phyloP scores from a whole-genome alignment of 2,888 invertebrate species.

The Vannuccia rotundouncinata region DNA sequence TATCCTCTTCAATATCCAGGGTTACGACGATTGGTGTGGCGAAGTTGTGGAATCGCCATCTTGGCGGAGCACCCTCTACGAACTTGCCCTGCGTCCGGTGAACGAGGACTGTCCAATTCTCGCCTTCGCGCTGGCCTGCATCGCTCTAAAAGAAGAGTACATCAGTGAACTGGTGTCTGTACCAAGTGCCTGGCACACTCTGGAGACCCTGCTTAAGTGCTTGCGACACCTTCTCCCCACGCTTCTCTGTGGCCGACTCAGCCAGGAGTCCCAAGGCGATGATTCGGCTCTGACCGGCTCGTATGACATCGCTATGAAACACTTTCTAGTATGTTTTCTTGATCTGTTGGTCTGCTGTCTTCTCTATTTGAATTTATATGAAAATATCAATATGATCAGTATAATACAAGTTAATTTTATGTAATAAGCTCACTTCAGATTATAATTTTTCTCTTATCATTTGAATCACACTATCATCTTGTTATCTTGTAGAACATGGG shows the following conservation, averaged over 20 bases:
- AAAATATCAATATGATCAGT: background rate
- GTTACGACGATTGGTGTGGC: constrained; percentile 33
- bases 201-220: constrained; percentile 34
- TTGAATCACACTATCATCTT: too few relatives aligned
- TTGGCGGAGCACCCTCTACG: constrained; percentile 36
- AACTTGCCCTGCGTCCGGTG: constrained; percentile 31
- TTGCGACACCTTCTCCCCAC: constrained; percentile 26
- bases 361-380: background rate
- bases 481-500: constrained; percentile 37
- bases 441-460: too few relatives aligned
- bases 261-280: too few relatives aligned
- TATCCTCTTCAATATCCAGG: too few relatives aligned
- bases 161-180: constrained; percentile 35
- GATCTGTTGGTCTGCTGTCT: background rate
- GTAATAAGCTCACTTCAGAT: too few relatives aligned
- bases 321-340: background rate
- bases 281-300: background rate
- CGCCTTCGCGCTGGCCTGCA: constrained; percentile 36
- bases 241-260: constrained; percentile 18
- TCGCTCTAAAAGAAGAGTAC: constrained; percentile 35
- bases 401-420: too few relatives aligned
- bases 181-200: constrained; percentile 35
- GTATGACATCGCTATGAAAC: background rate
- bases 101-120: constrained; percentile 38
- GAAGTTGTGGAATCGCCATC: constrained; percentile 36